A percentile compares a stretch with the other conserved stretches of the same genome.
Conservation (phyloP, 2,113 vertebrate species). For the Triplophysa dalaica region DNA sequence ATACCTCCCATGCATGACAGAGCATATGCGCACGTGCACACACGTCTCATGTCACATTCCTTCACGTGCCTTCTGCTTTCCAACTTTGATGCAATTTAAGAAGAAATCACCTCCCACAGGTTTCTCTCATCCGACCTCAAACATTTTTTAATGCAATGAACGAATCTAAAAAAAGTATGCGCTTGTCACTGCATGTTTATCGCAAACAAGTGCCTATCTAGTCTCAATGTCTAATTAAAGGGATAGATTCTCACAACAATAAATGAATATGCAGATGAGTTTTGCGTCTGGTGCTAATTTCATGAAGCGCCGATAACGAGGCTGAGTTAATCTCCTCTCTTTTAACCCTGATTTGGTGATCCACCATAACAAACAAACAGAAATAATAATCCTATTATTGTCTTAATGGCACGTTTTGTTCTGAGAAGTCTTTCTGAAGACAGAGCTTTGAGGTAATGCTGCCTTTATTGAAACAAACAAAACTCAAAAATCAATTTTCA, state of each 20-base stretch:
- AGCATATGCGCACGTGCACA: conserved; percentile 26
- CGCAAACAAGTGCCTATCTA: conserved; percentile 65
- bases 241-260: conserved; percentile 74
- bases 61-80: conserved; percentile 46
- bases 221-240: conserved; percentile 73
- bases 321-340: conserved; percentile 76
- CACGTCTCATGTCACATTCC: conserved; percentile 41
- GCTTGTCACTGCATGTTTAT: conserved; percentile 64
- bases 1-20: neutral
- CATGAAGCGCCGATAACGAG: conserved; percentile 76
- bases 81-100: conserved; percentile 54
- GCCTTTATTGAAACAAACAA: conserved; percentile 63
- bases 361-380: conserved; percentile 83
- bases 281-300: conserved; percentile 66
- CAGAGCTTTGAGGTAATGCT: conserved; percentile 52
- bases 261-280: conserved; percentile 77
- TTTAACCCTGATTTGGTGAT: conserved; percentile 79
- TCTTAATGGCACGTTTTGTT: conserved; percentile 78
- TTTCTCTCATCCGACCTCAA: conserved; percentile 57
- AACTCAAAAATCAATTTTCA: conserved; percentile 76
- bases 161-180: conserved; percentile 29
- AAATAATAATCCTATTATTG: conserved; percentile 82
- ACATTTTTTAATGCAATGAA: conserved; percentile 43
- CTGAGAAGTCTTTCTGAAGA: conserved; percentile 68
- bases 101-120: conserved; percentile 67